These are phyloP conservation scores for Rhamphomyia laevipes DNA, from an alignment of 2,888 invertebrate species.

Conservation along the genomic window DNA sequence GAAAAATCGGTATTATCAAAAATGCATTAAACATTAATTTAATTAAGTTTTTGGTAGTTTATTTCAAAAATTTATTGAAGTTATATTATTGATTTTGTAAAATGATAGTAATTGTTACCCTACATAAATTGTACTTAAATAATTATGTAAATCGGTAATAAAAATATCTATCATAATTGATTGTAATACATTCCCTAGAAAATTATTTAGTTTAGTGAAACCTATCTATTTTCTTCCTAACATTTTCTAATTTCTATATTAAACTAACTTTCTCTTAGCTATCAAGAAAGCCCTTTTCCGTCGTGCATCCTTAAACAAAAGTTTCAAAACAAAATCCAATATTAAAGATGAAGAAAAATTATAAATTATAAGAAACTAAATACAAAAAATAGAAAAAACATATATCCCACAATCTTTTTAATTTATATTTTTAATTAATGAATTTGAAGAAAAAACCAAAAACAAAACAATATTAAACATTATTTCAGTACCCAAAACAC, in stretches of 20 bases:
- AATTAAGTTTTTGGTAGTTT: too few relatives aligned
- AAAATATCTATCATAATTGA: too few relatives aligned
- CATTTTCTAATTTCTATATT: neutral
- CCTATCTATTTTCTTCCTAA: neutral
- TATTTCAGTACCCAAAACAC: slow-evolving; percentile 38
- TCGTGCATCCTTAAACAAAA: slow-evolving; percentile 13
- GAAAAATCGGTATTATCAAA: too few relatives aligned
- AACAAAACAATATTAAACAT: neutral
- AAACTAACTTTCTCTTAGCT: slow-evolving; percentile 7
- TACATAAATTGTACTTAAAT: too few relatives aligned
- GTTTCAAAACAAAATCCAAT: neutral
- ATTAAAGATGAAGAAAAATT: slow-evolving; percentile 3
- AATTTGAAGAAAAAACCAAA: slow-evolving; percentile 10
- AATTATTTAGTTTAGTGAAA: neutral
- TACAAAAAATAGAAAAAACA: too few relatives aligned
- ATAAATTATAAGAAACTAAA: neutral
- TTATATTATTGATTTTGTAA: too few relatives aligned
- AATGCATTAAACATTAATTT: too few relatives aligned
- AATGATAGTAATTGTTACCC: too few relatives aligned
- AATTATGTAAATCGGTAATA: too few relatives aligned
- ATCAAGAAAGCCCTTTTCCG: slow-evolving; percentile 16
- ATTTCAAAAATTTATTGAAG: too few relatives aligned
- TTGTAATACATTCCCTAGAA: neutral
- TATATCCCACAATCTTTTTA: too few relatives aligned
- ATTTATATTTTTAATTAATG: neutral